Evolutionary conservation across 2,888 invertebrate species (phyloP).

Genomic region (Plagodis pulveraria): DNA sequence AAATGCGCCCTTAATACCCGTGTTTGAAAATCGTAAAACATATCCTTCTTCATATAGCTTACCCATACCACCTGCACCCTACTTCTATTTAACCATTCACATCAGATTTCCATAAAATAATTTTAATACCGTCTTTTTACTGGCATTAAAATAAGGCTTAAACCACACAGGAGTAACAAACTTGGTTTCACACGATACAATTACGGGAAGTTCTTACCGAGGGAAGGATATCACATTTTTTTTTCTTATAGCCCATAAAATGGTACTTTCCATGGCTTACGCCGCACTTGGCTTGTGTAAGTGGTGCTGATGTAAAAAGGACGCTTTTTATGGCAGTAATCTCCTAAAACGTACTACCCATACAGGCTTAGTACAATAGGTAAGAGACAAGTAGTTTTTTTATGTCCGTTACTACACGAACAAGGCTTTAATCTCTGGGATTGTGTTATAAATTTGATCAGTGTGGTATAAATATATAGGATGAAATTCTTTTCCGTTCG

Average conservation of each 20-base stretch:
- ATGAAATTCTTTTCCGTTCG: too few species aligned
- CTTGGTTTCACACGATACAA: not conserved
- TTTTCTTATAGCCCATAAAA: constrained; percentile 26
- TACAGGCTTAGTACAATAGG: constrained; percentile 3
- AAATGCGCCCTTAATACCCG: too few species aligned
- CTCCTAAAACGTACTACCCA: constrained; percentile 17
- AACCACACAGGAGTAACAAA: not conserved
- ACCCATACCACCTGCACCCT: too few species aligned
- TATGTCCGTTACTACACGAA: not conserved
- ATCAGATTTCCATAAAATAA: too few species aligned
- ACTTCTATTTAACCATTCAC: too few species aligned
- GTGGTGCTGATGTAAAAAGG: constrained; percentile 24
- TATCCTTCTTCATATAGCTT: too few species aligned
- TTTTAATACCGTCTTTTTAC: too few species aligned
- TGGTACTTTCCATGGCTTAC: constrained; percentile 20
- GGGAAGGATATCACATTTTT: constrained; percentile 9
- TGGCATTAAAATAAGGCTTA: too few species aligned
- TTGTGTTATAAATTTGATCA: too few species aligned
- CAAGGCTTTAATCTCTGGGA: not conserved
- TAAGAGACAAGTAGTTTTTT: not conserved
- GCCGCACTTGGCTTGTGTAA: constrained; percentile 17
- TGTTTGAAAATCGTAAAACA: too few species aligned
- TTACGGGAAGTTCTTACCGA: constrained; percentile 1
- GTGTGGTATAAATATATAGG: too few species aligned
- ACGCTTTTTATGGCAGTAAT: constrained; percentile 23